Conservation (phyloP, 2,797 vertebrate genomes). For the Rousettus madagascariensis region DNA sequence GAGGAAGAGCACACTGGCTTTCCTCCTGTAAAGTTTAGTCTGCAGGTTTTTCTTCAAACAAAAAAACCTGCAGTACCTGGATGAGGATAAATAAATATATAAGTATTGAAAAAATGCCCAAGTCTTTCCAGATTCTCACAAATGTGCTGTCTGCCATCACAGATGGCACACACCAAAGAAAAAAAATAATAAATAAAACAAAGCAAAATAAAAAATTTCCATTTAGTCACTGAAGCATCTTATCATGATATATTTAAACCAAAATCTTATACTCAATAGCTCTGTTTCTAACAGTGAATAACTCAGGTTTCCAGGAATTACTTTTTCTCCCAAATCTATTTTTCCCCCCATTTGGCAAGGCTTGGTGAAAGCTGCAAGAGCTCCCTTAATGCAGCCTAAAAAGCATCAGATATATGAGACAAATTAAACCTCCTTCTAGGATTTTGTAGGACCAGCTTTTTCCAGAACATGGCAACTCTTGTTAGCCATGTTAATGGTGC, state of each 20-base stretch:
- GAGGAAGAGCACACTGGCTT: conserved; percentile 10
- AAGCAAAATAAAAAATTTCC: conserved; percentile 44
- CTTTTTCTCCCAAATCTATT: conserved; percentile 48
- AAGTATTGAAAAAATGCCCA: conserved; percentile 52
- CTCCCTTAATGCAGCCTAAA: conserved; percentile 47
- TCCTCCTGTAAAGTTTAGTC: conserved; percentile 16
- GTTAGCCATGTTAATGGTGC: conserved; percentile 29
- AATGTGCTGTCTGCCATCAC: conserved; percentile 71
- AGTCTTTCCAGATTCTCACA: conserved; percentile 65
- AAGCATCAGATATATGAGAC: conserved; percentile 26
- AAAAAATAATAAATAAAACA: background rate
- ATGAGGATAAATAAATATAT: conserved; percentile 59
- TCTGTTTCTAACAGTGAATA: conserved; percentile 59
- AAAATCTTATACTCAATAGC: conserved; percentile 51
- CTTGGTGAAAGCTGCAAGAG: conserved; percentile 48
- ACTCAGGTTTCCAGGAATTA: conserved; percentile 56
- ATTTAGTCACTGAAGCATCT: conserved; percentile 66
- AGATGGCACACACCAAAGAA: conserved; percentile 47
- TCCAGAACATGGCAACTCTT: conserved; percentile 23
- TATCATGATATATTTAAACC: conserved; percentile 66
- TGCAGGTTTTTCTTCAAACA: conserved; percentile 30
- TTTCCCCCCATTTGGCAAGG: background rate
- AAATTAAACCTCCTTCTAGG: conserved; percentile 51
- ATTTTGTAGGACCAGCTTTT: conserved; percentile 40
- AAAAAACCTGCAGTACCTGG: conserved; percentile 56